Conservation (phyloP, 2,113 vertebrate genomes). For the Ovibos moschatus region DNA sequence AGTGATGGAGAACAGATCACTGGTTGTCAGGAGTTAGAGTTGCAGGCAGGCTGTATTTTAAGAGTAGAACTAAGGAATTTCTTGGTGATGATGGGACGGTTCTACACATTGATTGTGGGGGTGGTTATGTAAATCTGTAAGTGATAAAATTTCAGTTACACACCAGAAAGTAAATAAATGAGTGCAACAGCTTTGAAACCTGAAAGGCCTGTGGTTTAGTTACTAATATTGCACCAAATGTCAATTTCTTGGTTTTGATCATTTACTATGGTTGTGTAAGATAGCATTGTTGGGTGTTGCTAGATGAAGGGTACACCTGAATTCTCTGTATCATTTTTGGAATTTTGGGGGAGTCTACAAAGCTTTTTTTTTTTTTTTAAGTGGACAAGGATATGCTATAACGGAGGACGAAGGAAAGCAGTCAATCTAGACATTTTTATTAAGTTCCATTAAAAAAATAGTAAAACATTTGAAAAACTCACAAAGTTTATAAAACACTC, state of each 20-base stretch:
- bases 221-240: background rate
- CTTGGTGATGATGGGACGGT: background rate
- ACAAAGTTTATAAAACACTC: conserved; percentile 41
- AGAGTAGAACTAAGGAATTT: background rate
- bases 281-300: background rate
- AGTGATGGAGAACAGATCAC: background rate
- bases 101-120: background rate
- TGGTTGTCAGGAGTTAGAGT: background rate
- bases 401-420: background rate
- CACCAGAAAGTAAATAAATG: background rate
- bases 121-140: background rate
- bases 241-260: conserved; percentile 16
- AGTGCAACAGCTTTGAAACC: background rate
- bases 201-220: background rate
- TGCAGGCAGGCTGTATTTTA: background rate
- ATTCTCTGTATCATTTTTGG: conserved; percentile 13
- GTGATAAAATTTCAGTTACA: background rate
- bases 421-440: conserved; percentile 54
- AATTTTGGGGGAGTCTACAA: background rate
- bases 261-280: background rate
- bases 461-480: conserved; percentile 38
- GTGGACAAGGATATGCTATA: background rate
- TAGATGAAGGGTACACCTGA: background rate
- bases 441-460: conserved; percentile 55
- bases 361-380: background rate